A percentile compares a stretch with the other conserved stretches of the same genome.
Conservation (phyloP, 1,140 invertebrate genomes). For the Saxidomus purpurata region DNA sequence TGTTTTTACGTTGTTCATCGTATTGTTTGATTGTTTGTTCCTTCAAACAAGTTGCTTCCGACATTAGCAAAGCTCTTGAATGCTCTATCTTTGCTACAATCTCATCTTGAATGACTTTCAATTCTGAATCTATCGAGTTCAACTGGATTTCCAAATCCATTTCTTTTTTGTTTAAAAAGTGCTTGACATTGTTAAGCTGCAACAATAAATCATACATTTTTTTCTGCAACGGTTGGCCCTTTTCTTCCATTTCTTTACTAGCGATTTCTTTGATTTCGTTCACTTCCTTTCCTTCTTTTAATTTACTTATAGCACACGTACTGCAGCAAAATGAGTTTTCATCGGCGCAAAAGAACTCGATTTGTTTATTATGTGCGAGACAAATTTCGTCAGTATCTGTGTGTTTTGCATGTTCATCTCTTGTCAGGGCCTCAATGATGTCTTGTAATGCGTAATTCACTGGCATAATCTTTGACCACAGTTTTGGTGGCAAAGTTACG, state of each 20-base stretch:
- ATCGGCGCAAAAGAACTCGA: constrained; percentile 13
- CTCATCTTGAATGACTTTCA: not conserved
- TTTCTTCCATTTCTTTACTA: not conserved
- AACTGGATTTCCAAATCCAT: not conserved
- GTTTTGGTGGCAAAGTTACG: not conserved
- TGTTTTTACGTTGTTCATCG: not conserved
- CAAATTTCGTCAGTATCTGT: not conserved
- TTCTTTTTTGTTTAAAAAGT: constrained; percentile 1
- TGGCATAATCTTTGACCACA: constrained; percentile 5
- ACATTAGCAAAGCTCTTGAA: not conserved
- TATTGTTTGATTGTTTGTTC: not conserved
- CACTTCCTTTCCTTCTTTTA: constrained; percentile 16
- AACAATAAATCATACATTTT: not conserved
- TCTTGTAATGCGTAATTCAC: not conserved
- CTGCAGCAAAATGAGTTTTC: constrained; percentile 17
- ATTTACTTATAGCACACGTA: constrained; percentile 11
- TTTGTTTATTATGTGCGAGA: not conserved
- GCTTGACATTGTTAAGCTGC: not conserved
- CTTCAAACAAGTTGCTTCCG: not conserved
- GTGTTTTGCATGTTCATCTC: not conserved
- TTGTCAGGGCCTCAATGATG: not conserved
- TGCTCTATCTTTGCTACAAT: not conserved
- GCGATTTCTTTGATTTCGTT: constrained; percentile 4
- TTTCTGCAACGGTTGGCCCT: not conserved
- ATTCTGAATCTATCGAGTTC: not conserved